These are phyloP conservation scores for Drosophila tripunctata DNA, from an alignment of 2,888 invertebrate genomes.

Conservation along the genomic window DNA sequence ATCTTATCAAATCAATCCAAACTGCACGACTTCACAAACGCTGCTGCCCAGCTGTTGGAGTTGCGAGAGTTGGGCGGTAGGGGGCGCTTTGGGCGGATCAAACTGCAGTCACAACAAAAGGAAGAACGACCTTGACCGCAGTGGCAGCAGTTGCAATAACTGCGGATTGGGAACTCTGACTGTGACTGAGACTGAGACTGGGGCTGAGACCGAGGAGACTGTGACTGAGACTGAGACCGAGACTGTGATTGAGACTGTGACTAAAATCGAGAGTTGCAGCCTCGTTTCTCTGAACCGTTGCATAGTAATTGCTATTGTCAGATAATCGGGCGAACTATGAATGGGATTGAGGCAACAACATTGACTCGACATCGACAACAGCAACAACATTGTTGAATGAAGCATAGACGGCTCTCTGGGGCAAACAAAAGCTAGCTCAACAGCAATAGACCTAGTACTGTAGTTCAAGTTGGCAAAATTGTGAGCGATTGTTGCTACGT, in stretches of 20 bases:
- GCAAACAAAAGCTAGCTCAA: too few species aligned
- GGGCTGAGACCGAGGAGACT: too few species aligned
- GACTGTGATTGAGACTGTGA: constrained; percentile 2
- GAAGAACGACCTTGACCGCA: constrained; percentile 69
- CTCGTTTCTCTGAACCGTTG: constrained; percentile 2
- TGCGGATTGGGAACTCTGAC: too few species aligned
- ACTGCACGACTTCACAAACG: constrained; percentile 55
- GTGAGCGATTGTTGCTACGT: too few species aligned
- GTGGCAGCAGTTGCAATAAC: constrained; percentile 15
- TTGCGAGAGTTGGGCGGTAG: too few species aligned
- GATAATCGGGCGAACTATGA: constrained; percentile 15
- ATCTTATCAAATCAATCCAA: constrained; percentile 61
- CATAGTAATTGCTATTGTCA: constrained; percentile 33
- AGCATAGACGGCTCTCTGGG: constrained; percentile 39
- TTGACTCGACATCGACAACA: constrained; percentile 3
- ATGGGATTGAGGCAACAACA: constrained; percentile 40
- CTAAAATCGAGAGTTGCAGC: background rate
- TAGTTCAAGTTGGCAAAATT: too few species aligned
- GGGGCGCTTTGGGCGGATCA: constrained; percentile 1
- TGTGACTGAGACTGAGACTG: too few species aligned
- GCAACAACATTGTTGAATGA: constrained; percentile 69
- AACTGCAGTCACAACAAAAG: constrained; percentile 23
- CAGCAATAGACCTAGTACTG: too few species aligned
- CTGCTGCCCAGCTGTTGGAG: too few species aligned
- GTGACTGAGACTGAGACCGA: background rate